These are phyloP conservation scores for Tethya wilhelma DNA, from an alignment of 37 sponge, comb jelly and placozoan genomes.

Conservation along the genomic window DNA sequence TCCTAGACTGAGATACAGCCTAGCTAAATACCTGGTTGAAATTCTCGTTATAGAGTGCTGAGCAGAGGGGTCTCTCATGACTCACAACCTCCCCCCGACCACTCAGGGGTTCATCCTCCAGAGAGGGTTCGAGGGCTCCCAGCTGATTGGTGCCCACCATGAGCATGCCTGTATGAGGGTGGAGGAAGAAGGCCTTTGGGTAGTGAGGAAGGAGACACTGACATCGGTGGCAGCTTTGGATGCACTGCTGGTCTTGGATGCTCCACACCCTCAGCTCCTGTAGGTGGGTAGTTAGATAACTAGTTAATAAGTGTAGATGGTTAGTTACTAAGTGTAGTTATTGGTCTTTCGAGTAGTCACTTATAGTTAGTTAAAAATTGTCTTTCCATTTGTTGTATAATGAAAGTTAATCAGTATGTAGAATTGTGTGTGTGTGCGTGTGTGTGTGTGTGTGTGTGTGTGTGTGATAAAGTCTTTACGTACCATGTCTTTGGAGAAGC, in stretches of 20 bases:
- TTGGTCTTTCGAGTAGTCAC: too few species aligned
- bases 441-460: too few species aligned
- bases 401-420: too few species aligned
- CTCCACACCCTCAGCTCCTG: constrained; percentile 90
- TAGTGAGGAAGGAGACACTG: constrained; percentile 49
- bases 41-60: constrained; percentile 89
- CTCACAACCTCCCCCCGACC: constrained; percentile 41
- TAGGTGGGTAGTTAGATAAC: too few species aligned
- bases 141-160: constrained; percentile 78
- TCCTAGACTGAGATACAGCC: too few species aligned
- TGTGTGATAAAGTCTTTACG: too few species aligned
- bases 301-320: too few species aligned
- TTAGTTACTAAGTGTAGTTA: too few species aligned
- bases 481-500: constrained; percentile 89
- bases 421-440: too few species aligned
- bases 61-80: constrained; percentile 83
- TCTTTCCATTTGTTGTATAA: too few species aligned
- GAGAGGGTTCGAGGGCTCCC: constrained; percentile 45
- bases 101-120: constrained; percentile 26
- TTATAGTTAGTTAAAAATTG: too few species aligned
- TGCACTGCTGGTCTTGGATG: constrained; percentile 85
- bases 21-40: constrained; percentile 81
- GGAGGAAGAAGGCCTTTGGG: constrained; percentile 74
- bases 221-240: constrained; percentile 74
- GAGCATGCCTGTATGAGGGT: constrained; percentile 66